Evolutionary conservation across 2,113 vertebrate species (phyloP).

Genomic region (Parotia lawesii): DNA sequence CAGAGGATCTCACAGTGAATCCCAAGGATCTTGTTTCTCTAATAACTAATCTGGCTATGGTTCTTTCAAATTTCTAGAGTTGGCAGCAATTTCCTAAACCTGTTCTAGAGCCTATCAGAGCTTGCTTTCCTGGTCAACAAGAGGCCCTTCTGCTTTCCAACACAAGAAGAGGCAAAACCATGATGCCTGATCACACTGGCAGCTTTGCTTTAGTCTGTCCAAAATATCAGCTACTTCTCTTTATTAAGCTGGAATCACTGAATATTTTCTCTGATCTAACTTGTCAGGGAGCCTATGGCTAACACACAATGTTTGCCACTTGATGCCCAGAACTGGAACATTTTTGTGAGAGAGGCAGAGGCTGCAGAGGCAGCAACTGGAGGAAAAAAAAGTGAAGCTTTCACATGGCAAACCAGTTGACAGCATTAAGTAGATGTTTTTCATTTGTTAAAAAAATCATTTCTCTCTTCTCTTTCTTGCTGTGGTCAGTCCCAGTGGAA

Average conservation of each 20-base stretch:
- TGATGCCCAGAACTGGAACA: background rate
- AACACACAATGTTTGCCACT: background rate
- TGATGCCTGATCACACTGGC: background rate
- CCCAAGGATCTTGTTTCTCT: constrained; percentile 13
- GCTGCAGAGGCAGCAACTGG: background rate
- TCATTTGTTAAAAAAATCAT: background rate
- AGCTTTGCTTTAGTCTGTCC: constrained; percentile 28
- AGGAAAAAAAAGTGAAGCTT: background rate
- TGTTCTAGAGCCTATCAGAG: constrained; percentile 21
- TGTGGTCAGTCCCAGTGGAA: background rate
- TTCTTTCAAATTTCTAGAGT: constrained; percentile 15
- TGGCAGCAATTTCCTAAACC: constrained; percentile 37
- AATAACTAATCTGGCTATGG: constrained; percentile 28
- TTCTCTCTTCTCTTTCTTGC: background rate
- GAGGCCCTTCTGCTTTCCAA: background rate
- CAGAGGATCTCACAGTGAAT: background rate
- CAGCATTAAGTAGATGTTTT: background rate
- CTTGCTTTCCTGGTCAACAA: background rate
- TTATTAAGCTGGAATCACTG: background rate
- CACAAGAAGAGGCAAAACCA: background rate
- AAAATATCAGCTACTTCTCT: background rate
- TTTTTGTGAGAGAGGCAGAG: background rate
- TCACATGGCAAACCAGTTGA: background rate
- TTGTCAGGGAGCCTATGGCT: background rate
- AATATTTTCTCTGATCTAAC: background rate